phyloP scores from a whole-genome alignment of 2,113 vertebrate species.

The Leucopsar rothschildi region DNA sequence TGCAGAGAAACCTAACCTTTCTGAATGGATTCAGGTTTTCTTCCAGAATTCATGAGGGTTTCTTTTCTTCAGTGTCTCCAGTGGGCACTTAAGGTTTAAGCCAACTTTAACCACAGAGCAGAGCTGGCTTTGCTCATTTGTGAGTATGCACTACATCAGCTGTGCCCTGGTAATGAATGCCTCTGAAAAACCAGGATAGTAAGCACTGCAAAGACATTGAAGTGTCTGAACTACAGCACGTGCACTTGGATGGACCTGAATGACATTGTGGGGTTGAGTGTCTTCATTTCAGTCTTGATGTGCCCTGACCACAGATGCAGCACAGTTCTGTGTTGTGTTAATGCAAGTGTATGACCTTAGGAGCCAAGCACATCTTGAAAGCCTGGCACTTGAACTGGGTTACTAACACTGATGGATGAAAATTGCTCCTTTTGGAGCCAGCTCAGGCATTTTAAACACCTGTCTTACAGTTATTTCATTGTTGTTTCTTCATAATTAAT shows the following conservation, averaged over 20 bases:
- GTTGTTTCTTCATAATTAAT: neutral
- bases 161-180: neutral
- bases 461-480: neutral
- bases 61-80: neutral
- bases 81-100: neutral
- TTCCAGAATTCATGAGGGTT: neutral
- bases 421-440: neutral
- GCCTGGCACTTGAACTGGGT: neutral
- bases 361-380: neutral
- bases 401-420: neutral
- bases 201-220: neutral
- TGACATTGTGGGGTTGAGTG: neutral
- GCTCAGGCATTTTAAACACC: neutral
- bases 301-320: neutral
- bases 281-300: neutral
- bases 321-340: neutral
- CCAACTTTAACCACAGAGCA: neutral
- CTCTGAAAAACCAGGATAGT: neutral
- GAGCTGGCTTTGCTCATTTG: neutral
- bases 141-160: neutral
- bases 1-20: neutral
- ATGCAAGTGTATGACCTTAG: neutral
- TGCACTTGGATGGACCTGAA: neutral
- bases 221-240: neutral
- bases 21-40: neutral